phyloP scores from a whole-genome alignment of 1,140 invertebrate species.

The Lamellibrachia luymesi region DNA sequence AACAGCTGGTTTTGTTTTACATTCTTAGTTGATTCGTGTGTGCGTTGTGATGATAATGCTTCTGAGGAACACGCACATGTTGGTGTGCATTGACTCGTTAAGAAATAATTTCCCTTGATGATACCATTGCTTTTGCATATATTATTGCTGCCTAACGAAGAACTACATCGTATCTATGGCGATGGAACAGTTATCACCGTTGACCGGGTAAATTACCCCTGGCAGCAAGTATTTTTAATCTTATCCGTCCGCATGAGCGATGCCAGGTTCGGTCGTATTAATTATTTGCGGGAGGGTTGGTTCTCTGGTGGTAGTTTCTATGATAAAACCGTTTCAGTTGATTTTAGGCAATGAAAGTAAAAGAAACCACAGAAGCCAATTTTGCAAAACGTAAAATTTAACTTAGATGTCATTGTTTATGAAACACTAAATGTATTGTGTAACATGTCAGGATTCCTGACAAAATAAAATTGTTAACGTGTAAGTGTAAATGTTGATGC shows the following conservation, averaged over 20 bases:
- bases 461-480: too few relatives aligned
- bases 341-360: neutral
- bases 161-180: neutral
- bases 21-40: too few relatives aligned
- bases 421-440: too few relatives aligned
- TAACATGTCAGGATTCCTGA: too few relatives aligned
- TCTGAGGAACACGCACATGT: neutral
- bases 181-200: neutral
- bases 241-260: neutral
- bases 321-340: neutral
- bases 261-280: neutral
- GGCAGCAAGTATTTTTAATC: neutral
- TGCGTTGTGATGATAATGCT: too few relatives aligned
- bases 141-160: neutral
- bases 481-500: too few relatives aligned
- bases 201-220: neutral
- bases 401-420: too few relatives aligned
- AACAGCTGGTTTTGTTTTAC: too few relatives aligned
- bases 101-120: neutral
- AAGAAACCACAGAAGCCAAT: too few relatives aligned
- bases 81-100: neutral
- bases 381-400: too few relatives aligned
- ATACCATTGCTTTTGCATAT: neutral
- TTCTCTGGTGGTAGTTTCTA: neutral
- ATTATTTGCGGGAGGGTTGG: neutral